Conservation (phyloP, 2,797 vertebrate species). For the Danio aesculapii region DNA sequence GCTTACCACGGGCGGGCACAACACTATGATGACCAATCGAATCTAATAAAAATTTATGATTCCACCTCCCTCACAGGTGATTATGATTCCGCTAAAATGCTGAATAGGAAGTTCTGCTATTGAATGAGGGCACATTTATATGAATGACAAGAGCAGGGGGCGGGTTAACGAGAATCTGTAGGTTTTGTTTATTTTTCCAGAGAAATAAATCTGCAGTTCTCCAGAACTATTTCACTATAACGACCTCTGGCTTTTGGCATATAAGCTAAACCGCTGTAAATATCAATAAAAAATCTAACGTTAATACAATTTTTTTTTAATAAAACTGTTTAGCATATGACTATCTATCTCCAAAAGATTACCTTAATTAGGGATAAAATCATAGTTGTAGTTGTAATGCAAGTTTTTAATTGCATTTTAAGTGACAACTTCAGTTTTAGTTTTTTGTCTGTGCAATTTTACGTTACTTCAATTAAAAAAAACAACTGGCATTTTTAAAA, state of each 20-base stretch:
- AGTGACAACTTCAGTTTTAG: too few species aligned
- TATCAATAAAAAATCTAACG: too few species aligned
- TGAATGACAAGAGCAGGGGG: not conserved
- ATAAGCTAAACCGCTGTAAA: not conserved
- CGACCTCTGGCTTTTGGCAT: not conserved
- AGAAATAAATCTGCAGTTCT: not conserved
- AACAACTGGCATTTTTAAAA: not conserved
- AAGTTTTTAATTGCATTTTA: too few species aligned
- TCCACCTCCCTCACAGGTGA: slow-evolving; percentile 40
- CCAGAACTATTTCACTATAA: too few species aligned
- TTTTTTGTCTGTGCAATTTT: not conserved
- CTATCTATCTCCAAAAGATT: too few species aligned
- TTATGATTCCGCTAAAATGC: not conserved
- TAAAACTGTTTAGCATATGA: too few species aligned
- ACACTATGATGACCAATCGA: not conserved
- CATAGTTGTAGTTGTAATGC: too few species aligned
- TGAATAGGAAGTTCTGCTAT: not conserved
- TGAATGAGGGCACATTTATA: not conserved
- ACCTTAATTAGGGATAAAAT: too few species aligned
- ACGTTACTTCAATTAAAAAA: too few species aligned
- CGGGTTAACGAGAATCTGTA: not conserved
- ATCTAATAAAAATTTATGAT: not conserved
- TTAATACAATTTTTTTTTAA: too few species aligned
- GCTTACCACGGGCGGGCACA: not conserved
- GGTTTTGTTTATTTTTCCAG: not conserved